phyloP scores from a whole-genome alignment of 2,888 invertebrate species.

The Oscheius sp. region DNA sequence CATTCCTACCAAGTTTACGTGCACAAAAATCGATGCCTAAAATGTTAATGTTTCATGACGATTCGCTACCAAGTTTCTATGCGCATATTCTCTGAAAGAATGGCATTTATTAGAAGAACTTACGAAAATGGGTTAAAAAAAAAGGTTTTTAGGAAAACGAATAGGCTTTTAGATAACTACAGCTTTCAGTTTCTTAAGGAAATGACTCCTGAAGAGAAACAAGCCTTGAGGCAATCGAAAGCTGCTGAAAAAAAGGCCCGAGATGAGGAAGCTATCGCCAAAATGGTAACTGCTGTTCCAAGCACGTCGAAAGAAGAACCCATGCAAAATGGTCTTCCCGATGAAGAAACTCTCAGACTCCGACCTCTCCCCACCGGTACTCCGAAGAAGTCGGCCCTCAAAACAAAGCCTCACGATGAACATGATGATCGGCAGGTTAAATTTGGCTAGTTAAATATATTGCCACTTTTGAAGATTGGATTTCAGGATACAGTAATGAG shows the following conservation, averaged over 20 bases:
- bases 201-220: conserved; percentile 49
- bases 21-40: too few relatives aligned
- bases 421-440: conserved; percentile 31
- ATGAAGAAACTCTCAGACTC: not conserved
- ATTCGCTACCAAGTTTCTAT: too few relatives aligned
- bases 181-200: conserved; percentile 10
- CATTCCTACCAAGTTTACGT: too few relatives aligned
- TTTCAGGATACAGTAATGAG: not conserved
- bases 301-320: not conserved
- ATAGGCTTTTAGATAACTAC: too few relatives aligned
- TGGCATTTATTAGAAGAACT: too few relatives aligned
- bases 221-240: conserved; percentile 45
- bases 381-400: not conserved
- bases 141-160: too few relatives aligned
- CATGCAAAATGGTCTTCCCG: not conserved
- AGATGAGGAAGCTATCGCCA: conserved; percentile 50
- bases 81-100: too few relatives aligned
- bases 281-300: conserved; percentile 26
- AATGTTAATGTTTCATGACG: too few relatives aligned
- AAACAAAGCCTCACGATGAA: not conserved
- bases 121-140: too few relatives aligned
- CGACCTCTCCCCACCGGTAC: not conserved
- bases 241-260: conserved; percentile 57
- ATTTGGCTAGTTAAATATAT: conserved; percentile 26
- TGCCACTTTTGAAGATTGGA: not conserved